phyloP scores from a whole-genome alignment of 2,797 vertebrate genomes.

The Mallotus villosus region DNA sequence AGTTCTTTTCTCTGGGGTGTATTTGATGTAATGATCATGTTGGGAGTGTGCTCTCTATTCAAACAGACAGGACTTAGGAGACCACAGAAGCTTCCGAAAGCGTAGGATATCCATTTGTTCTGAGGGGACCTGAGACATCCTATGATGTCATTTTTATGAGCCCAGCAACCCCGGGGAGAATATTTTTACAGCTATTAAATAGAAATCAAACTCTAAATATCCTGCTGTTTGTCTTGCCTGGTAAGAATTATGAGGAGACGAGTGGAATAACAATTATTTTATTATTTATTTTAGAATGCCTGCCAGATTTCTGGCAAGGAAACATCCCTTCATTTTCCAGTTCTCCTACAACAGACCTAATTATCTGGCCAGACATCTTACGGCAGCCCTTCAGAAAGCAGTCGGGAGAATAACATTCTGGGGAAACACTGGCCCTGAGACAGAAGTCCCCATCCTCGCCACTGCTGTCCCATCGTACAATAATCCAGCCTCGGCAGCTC shows the following conservation, averaged over 20 bases:
- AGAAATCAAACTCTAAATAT: constrained; percentile 61
- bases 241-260: constrained; percentile 57
- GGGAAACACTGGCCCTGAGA: constrained; percentile 43
- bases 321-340: constrained; percentile 55
- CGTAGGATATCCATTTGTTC: constrained; percentile 50
- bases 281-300: constrained; percentile 62
- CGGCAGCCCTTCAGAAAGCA: constrained; percentile 50
- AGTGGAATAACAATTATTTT: constrained; percentile 54
- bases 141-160: constrained; percentile 52
- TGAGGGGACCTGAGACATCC: constrained; percentile 36
- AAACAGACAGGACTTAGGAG: constrained; percentile 40
- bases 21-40: constrained; percentile 41
- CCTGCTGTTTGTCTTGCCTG: constrained; percentile 60
- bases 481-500: neutral
- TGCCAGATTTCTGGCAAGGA: constrained; percentile 57
- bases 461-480: constrained; percentile 16
- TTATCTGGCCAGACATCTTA: constrained; percentile 64
- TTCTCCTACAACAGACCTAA: constrained; percentile 65
- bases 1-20: constrained; percentile 20
- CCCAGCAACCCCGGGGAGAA: constrained; percentile 44
- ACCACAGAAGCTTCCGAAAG: constrained; percentile 38
- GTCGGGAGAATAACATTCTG: constrained; percentile 26
- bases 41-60: constrained; percentile 32
- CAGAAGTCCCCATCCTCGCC: constrained; percentile 34
- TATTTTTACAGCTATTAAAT: constrained; percentile 58